Base-by-base conservation (phyloP, 2,113 vertebrate genomes). In the Herpetotheres cachinnans region DNA sequence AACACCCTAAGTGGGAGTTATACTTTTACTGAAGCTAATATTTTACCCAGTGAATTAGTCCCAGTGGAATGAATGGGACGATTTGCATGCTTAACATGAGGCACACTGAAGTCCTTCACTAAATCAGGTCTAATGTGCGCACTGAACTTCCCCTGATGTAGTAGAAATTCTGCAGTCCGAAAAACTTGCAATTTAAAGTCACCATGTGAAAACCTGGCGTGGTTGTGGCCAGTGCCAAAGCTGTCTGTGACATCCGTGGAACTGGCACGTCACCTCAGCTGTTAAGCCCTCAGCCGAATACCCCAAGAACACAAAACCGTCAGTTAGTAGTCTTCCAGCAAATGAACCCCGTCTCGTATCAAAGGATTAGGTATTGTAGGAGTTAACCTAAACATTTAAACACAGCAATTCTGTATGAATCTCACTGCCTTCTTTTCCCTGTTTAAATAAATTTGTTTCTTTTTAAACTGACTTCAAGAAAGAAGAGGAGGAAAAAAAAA, bases 81-180 rank as follows among this genome's bases (percentile, higher is more conserved):
- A 91, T 93, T 95, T 95, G 74, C 86, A 90, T 91, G 81, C 74
- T 82, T 85, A 71, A 34, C 38, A 22, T 73, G 73, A 91, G 62
- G 74, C 66, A 55, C 59, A 16, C 70, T 87, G 58, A 90, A 91
- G 56, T 55, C 77, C 78, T 92, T 90, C 73, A 54, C 70, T 95
- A 93, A 96, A 96, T 89, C 83, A 69, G 78, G n/a, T 63, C 77
- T 91, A 89, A 91, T 87, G 86, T 82, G 66, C 62, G 46, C 42
- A 29, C 8, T 89, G 89, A 94, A 91, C 86, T 97, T 95, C 73
- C 66, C n/a, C 69, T 86, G 76, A 86, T 63, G 93, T 90, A 52
- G 44, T 13, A 47, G 82, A 78, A 93, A 72, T 79, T 63, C 79
- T 89, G 36, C 40, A 66, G 49, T 65, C 56, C 27, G 54, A 65